Evolutionary conservation across 1,140 invertebrate genomes (phyloP), one percentile per base, ranked within the genome.

Genomic region (Drosophila cardini): DNA sequence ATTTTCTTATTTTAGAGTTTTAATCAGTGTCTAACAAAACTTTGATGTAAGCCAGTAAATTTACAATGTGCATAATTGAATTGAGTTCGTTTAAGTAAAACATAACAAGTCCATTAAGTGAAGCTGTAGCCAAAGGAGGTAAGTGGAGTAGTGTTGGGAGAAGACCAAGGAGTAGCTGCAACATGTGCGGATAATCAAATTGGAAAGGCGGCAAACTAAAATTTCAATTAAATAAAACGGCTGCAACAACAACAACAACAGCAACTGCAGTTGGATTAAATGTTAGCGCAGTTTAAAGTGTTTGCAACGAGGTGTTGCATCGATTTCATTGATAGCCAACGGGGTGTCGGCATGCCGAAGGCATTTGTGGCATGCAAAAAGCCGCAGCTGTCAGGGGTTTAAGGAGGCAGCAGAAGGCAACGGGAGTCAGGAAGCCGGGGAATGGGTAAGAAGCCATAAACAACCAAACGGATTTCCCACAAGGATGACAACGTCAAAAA

Each of bases 101-200:
- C 82, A 85, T 55, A 86, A 86, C 82, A 85, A 85, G 78, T 85
- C 70, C 82, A 86, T 85, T 85, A 85, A 71, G 60, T 53, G 26
- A 62, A 60, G 30, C 9, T 46, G 30, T 3, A 30, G 32, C 15
- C 9, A 11, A 15, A 8, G 8, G 34, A 13, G 53, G 15, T 1
- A 7, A 4, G 11, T 2, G n/a, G n/a, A 6, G 4, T n/a, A 1
- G 15, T 26, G 2, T 11, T 26, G 21, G n/a, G 16, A 7, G 18
- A 34, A 30, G 34, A 15, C 26, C 15, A 18, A n/a, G 15, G 16
- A 11, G 18, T 9, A 32, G 15, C 30, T 36, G 52, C 52, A 11
- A 8, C 34, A 36, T 26, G 69, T 45, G 5, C 45, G 52, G 48
- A 78, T 87, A 83, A 80, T 70, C 64, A 73, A 84, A 77, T 85